A percentile compares a stretch with the other conserved stretches of the same genome.
Conservation (phyloP, 2,113 vertebrate genomes). For the Stegostoma tigrinum region DNA sequence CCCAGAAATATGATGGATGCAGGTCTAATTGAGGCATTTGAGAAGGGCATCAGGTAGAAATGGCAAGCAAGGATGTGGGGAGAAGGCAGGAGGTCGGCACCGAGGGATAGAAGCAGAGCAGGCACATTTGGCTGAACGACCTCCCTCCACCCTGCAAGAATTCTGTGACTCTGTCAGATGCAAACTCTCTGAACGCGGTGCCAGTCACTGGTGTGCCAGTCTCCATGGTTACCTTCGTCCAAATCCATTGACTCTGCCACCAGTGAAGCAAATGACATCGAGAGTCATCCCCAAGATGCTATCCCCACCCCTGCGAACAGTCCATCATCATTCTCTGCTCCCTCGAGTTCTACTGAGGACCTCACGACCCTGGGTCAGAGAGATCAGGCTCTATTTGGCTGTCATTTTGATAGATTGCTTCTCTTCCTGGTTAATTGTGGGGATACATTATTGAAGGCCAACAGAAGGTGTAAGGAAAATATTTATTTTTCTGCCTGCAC, state of each 20-base stretch:
- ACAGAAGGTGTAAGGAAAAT: constrained; percentile 17
- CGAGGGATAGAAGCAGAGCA: no score
- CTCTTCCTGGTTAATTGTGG: not conserved
- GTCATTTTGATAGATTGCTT: constrained; percentile 21
- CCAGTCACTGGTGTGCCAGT: no score
- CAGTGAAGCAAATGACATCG: not conserved
- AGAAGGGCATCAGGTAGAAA: no score
- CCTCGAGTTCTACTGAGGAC: not conserved
- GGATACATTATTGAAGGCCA: not conserved
- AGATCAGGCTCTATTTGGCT: not conserved
- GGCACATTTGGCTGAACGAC: no score
- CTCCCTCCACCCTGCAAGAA: no score
- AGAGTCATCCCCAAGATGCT: not conserved
- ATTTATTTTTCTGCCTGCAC: not conserved
- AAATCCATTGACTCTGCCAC: not conserved
- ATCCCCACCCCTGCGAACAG: no score
- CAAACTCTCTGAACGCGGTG: not conserved
- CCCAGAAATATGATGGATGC: no score
- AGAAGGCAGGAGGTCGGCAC: no score
- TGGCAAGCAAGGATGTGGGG: no score
- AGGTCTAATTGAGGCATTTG: no score
- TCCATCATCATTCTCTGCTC: not conserved
- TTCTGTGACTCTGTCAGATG: no score
- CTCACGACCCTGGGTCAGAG: not conserved
- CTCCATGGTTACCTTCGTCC: not conserved